Evolutionary conservation across 2,888 invertebrate species (phyloP).

Genomic region (Corbicula japonica): DNA sequence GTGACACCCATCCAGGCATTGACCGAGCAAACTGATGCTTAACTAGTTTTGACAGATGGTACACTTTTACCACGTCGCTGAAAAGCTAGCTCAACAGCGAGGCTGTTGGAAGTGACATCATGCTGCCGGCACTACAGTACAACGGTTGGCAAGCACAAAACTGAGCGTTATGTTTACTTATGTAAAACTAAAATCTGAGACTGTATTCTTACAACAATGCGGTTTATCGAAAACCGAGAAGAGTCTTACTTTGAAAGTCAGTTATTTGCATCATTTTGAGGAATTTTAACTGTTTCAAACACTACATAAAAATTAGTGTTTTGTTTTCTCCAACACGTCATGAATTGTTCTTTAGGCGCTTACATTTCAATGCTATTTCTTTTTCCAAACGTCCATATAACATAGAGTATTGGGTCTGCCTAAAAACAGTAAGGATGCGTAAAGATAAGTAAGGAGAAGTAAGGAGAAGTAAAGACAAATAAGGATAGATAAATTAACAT

Average conservation of each 20-base stretch:
- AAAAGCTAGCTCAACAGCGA: too few species aligned
- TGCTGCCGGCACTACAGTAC: neutral
- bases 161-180: neutral
- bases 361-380: neutral
- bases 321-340: conserved; percentile 44
- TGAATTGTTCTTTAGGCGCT: conserved; percentile 14
- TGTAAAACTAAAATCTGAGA: neutral
- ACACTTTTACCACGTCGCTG: too few species aligned
- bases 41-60: too few species aligned
- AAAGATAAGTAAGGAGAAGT: too few species aligned
- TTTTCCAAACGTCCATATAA: conserved; percentile 8
- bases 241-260: conserved; percentile 87
- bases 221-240: conserved; percentile 16
- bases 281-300: neutral
- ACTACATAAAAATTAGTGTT: neutral
- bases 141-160: neutral
- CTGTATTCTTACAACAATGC: neutral
- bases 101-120: too few species aligned
- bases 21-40: too few species aligned
- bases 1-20: too few species aligned
- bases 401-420: too few species aligned
- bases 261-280: conserved; percentile 86
- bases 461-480: neutral
- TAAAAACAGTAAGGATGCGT: too few species aligned
- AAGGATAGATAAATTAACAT: neutral